phyloP scores from a whole-genome alignment of 2,888 invertebrate species.

The Leptura quadrifasciata region DNA sequence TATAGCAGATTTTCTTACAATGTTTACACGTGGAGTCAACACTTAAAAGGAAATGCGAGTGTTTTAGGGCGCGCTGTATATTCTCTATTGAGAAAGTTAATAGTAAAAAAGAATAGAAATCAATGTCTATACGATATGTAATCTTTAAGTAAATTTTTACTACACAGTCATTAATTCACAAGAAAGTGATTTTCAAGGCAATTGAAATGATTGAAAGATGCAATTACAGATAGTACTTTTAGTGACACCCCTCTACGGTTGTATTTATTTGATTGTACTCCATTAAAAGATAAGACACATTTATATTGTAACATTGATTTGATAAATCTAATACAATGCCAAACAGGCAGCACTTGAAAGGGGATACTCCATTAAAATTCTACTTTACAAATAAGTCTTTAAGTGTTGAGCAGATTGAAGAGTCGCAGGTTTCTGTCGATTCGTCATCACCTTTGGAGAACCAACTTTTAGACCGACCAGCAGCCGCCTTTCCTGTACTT shows the following conservation, averaged over 20 bases:
- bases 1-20: no score
- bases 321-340: slow-evolving; percentile 39
- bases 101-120: not conserved
- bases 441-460: slow-evolving; percentile 82
- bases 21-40: no score
- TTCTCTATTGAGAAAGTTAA: not conserved
- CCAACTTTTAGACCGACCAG: slow-evolving; percentile 73
- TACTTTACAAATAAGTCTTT: slow-evolving; percentile 93
- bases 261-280: slow-evolving; percentile 63
- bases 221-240: slow-evolving; percentile 10
- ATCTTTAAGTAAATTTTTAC: not conserved
- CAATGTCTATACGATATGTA: not conserved
- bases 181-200: not conserved
- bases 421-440: slow-evolving; percentile 82
- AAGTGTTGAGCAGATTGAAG: slow-evolving; percentile 87
- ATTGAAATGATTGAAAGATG: slow-evolving; percentile 10
- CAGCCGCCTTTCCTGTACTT: slow-evolving; percentile 56
- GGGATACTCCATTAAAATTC: slow-evolving; percentile 51
- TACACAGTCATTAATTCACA: not conserved
- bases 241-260: slow-evolving; percentile 23
- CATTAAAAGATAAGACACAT: slow-evolving; percentile 67
- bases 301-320: slow-evolving; percentile 66
- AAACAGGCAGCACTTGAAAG: slow-evolving; percentile 50
- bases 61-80: no score
- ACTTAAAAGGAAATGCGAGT: no score